Evolutionary conservation across 2,888 invertebrate species (phyloP).

Genomic region (Carpatolechia fugitivella): DNA sequence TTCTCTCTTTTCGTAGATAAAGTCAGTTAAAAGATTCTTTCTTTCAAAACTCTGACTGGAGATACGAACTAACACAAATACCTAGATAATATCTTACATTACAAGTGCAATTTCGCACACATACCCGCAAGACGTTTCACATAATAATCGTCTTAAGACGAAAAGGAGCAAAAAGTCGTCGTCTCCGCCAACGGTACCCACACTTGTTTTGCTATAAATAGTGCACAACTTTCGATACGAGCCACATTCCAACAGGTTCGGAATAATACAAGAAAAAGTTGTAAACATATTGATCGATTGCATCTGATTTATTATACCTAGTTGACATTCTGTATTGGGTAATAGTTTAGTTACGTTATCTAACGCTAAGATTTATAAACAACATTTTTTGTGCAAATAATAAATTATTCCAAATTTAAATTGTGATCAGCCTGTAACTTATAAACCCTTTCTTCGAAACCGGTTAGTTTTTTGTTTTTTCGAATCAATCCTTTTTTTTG

Average conservation of each 20-base stretch:
- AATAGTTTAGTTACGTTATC: not conserved
- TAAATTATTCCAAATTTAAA: too few relatives aligned
- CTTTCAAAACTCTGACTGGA: not conserved
- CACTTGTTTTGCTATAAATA: conserved; percentile 41
- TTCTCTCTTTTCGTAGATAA: too few relatives aligned
- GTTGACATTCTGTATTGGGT: not conserved
- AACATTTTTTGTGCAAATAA: not conserved
- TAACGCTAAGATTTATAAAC: not conserved
- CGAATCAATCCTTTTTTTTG: conserved; percentile 67
- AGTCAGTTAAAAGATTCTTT: not conserved
- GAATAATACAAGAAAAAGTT: conserved; percentile 12
- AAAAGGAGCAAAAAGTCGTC: conserved; percentile 19
- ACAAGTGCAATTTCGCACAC: not conserved
- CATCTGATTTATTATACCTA: not conserved
- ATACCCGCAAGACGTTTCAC: not conserved
- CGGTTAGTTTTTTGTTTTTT: conserved; percentile 46
- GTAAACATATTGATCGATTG: conserved; percentile 7
- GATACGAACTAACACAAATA: conserved; percentile 6
- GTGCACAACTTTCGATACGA: conserved; percentile 45
- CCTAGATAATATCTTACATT: not conserved
- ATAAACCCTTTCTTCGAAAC: conserved; percentile 63
- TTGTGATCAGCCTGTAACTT: conserved; percentile 57
- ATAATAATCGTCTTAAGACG: conserved; percentile 3
- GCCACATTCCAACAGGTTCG: conserved; percentile 26
- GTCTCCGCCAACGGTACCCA: conserved; percentile 25